A percentile compares a stretch with the other conserved stretches of the same genome.
phyloP scores from a whole-genome alignment of 2,888 invertebrate genomes.

The Plusia festucae region DNA sequence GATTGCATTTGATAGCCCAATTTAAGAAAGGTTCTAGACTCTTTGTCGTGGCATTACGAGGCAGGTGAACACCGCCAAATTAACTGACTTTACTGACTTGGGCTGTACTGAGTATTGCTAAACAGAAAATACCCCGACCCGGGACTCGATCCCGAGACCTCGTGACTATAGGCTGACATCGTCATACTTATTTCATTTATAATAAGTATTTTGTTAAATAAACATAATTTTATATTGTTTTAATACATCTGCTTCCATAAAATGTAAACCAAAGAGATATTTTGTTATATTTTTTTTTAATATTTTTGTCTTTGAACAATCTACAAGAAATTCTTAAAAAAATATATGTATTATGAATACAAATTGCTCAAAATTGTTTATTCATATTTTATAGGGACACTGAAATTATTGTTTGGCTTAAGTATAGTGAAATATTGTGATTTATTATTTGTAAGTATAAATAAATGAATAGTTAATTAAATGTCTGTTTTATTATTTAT shows the following conservation, averaged over 20 bases:
- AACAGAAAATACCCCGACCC: too few relatives aligned
- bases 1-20: too few relatives aligned
- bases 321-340: neutral
- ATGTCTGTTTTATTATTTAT: slow-evolving; percentile 16
- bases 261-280: neutral
- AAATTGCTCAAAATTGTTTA: slow-evolving; percentile 53
- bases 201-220: neutral
- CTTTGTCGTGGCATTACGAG: too few relatives aligned
- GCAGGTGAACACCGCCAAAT: too few relatives aligned
- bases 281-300: slow-evolving; percentile 16
- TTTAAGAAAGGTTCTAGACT: too few relatives aligned
- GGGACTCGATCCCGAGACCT: too few relatives aligned
- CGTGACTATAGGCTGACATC: too few relatives aligned
- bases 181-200: neutral
- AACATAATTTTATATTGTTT: too few relatives aligned
- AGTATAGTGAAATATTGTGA: slow-evolving; percentile 58
- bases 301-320: neutral
- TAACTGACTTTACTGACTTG: too few relatives aligned
- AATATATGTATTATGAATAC: slow-evolving; percentile 19
- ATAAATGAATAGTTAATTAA: slow-evolving; percentile 44
- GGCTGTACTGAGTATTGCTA: too few relatives aligned
- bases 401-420: slow-evolving; percentile 49
- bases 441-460: slow-evolving; percentile 42
- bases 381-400: slow-evolving; percentile 33
- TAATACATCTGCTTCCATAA: neutral